Evolutionary conservation across 2,797 vertebrate species (phyloP).

Genomic region (Oreortyx pictus): DNA sequence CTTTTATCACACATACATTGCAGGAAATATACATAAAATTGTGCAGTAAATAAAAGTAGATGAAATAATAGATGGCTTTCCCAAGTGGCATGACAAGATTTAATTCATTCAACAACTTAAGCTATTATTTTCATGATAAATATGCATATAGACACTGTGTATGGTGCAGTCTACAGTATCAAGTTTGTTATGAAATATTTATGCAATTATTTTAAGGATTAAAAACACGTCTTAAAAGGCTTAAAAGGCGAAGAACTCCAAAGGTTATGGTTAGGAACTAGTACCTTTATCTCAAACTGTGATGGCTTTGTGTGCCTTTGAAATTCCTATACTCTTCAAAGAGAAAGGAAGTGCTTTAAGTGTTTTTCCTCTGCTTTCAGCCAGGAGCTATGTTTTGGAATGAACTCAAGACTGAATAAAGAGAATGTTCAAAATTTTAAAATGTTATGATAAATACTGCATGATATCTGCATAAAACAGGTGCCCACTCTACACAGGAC

Average conservation of each 20-base stretch:
- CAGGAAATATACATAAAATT: background rate
- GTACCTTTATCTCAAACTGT: background rate
- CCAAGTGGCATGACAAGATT: background rate
- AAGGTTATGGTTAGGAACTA: background rate
- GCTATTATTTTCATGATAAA: background rate
- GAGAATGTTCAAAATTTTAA: background rate
- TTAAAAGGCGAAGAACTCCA: background rate
- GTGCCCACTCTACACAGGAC: background rate
- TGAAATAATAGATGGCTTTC: background rate
- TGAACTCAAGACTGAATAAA: background rate
- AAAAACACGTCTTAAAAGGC: background rate
- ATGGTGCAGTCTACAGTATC: background rate
- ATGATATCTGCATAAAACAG: background rate
- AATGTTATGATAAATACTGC: background rate
- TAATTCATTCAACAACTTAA: background rate
- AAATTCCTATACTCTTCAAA: conserved; percentile 23
- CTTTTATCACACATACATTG: fast-evolving
- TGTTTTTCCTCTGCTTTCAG: background rate
- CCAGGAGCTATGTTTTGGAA: background rate
- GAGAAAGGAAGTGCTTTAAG: background rate
- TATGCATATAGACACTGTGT: background rate
- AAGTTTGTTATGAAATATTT: background rate
- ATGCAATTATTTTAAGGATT: background rate
- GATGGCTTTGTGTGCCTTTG: background rate
- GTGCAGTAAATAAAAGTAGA: background rate